Evolutionary conservation across 2,113 vertebrate species (phyloP).

Genomic region (Ictalurus punctatus): DNA sequence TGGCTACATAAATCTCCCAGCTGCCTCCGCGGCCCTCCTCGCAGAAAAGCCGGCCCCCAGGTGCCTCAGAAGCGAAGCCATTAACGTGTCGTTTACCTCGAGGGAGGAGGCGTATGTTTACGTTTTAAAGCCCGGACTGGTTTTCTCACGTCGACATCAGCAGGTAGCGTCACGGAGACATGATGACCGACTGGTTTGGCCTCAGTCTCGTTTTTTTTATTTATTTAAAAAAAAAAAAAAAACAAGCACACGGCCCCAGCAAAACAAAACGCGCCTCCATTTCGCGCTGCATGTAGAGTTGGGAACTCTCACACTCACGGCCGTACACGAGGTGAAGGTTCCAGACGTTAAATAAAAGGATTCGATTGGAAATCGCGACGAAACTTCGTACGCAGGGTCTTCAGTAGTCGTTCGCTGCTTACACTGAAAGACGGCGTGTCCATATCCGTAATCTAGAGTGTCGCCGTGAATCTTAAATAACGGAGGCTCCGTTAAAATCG

Average conservation of each 20-base stretch:
- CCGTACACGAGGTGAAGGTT: background rate
- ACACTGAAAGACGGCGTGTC: background rate
- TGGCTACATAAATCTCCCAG: background rate
- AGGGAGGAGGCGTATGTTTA: conserved; percentile 40
- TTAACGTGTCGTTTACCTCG: conserved; percentile 34
- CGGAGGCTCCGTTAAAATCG: conserved; percentile 48
- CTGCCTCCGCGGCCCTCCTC: background rate
- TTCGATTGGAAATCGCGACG: background rate
- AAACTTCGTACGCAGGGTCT: background rate
- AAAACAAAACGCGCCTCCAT: conserved; percentile 21
- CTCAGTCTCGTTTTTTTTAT: background rate
- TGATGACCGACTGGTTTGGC: conserved; percentile 22
- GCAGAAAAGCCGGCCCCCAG: background rate
- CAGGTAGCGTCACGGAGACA: conserved; percentile 7
- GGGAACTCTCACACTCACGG: conserved; percentile 2
- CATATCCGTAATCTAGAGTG: background rate
- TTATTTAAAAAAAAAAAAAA: background rate
- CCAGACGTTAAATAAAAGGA: conserved; percentile 14
- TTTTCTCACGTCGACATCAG: conserved; percentile 9
- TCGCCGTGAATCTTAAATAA: conserved; percentile 21
- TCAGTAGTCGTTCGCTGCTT: background rate
- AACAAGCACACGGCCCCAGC: background rate
- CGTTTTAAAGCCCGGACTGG: conserved; percentile 10
- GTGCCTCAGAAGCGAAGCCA: background rate
- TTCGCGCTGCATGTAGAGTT: conserved; percentile 6